Evolutionary conservation across 2,113 vertebrate genomes (phyloP).

Genomic region (Eulemur macaco): DNA sequence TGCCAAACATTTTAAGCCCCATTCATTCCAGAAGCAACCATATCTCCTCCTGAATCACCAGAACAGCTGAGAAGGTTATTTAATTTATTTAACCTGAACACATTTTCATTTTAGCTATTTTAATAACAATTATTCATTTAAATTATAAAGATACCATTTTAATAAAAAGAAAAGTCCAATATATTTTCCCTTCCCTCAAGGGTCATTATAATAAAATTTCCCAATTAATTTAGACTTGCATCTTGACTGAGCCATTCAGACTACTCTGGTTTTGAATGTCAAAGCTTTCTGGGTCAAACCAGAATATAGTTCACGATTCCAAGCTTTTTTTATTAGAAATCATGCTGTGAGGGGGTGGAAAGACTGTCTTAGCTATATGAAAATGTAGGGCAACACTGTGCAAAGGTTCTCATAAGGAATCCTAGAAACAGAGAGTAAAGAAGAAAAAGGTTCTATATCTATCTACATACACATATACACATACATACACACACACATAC

Average conservation of each 20-base stretch:
- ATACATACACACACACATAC: neutral
- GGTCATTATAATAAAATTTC: slow-evolving; percentile 80
- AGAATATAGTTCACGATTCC: slow-evolving; percentile 58
- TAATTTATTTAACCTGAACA: slow-evolving; percentile 56
- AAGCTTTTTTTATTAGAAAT: slow-evolving; percentile 41
- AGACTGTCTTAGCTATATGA: neutral
- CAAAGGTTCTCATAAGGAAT: slow-evolving; percentile 1
- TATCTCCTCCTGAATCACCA: slow-evolving; percentile 12
- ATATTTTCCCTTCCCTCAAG: slow-evolving; percentile 62
- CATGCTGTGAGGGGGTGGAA: slow-evolving; percentile 4
- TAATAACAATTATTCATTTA: slow-evolving; percentile 64
- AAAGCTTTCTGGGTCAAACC: slow-evolving; percentile 75
- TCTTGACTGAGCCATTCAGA: slow-evolving; percentile 68
- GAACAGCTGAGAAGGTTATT: slow-evolving; percentile 2
- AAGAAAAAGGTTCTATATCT: neutral
- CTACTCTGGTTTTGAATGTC: slow-evolving; percentile 73
- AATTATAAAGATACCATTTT: slow-evolving; percentile 47
- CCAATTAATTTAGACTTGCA: slow-evolving; percentile 76
- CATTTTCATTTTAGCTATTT: slow-evolving; percentile 58
- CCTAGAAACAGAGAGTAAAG: neutral
- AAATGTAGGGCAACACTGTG: slow-evolving; percentile 59
- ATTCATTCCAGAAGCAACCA: slow-evolving; percentile 1
- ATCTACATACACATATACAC: neutral
- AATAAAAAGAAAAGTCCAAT: slow-evolving; percentile 39
- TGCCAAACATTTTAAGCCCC: neutral